Evolutionary conservation across 2,797 vertebrate species (phyloP).

Genomic region (Pipistrellus pygmaeus): DNA sequence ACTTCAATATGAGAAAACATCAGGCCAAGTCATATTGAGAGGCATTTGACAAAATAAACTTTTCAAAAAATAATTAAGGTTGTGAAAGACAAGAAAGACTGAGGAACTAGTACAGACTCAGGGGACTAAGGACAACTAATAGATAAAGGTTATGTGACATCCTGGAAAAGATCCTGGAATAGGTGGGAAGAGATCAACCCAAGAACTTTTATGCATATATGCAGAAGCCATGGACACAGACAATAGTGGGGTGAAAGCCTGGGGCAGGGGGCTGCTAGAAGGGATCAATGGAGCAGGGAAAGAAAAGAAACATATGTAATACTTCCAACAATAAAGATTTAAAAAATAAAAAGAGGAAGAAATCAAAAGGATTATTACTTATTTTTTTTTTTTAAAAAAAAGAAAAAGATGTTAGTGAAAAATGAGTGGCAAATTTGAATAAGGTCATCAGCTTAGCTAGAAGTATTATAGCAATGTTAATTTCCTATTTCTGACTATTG

Average conservation of each 20-base stretch:
- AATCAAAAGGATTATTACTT: no score
- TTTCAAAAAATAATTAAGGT: neutral
- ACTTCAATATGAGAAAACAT: neutral
- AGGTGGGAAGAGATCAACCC: no score
- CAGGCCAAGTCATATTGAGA: neutral
- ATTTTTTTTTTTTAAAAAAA: no score
- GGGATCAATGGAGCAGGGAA: no score
- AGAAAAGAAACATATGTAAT: no score
- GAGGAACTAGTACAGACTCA: neutral
- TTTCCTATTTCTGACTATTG: neutral
- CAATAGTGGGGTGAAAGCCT: no score
- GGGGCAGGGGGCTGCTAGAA: no score
- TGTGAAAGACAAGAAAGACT: neutral
- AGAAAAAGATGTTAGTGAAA: neutral
- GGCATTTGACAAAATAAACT: neutral
- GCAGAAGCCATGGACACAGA: no score
- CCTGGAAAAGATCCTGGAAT: neutral
- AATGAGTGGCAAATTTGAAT: neutral
- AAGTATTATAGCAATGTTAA: neutral
- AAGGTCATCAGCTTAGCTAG: neutral
- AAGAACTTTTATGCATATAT: no score
- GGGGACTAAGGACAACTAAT: neutral
- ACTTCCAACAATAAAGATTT: no score
- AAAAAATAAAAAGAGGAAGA: no score
- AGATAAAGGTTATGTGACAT: neutral